Base-by-base conservation (phyloP, 2,888 invertebrate genomes). In the Rhyacophila evoluta region DNA sequence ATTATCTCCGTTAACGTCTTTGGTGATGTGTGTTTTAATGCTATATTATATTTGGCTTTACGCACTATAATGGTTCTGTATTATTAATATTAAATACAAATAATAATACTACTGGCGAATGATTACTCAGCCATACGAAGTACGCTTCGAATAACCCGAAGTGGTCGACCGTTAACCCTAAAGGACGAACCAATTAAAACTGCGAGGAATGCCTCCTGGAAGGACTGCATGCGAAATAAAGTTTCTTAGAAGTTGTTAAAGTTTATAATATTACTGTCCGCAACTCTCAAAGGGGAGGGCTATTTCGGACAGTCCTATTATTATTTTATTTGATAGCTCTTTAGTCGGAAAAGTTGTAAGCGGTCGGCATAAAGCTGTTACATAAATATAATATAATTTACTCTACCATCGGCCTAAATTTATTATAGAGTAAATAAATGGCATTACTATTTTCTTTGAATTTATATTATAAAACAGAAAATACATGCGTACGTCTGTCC, bases 181-280 rank as follows among this genome's bases (percentile, higher is more conserved):
- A 55, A 55, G 55, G 55, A 55, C 55, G 55, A 55, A 55, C 55
- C 55, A 55, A 55, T 55, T 55, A 55, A 55, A 55, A 55, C 8
- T 25, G 55, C 29, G 29, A 1, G 55, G 55, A 55, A 55, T 55
- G 55, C 55, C 55, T 55, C 55, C 55, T 55, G 55, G 55, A 55
- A 55, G 55, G 55, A 55, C 55, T 55, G 55, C 55, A 55, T 55
- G 25, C 8, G 12, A 39, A 25, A 55, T 55, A 55, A 55, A 55
- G 55, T 55, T 55, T 55, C 55, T n/a, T 55, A 55, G 55, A 55
- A 55, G 55, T 55, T 19, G 55, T 55, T 55, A 55, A 39, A 55
- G 25, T 55, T 25, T 55, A 55, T 55, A n/a, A n/a, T n/a, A 55
- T 55, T 55, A 55, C 55, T 55, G 19, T 55, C 55, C 55, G 55